Conservation (phyloP, 2,797 vertebrate species). For the Pseudochaenichthys georgianus region DNA sequence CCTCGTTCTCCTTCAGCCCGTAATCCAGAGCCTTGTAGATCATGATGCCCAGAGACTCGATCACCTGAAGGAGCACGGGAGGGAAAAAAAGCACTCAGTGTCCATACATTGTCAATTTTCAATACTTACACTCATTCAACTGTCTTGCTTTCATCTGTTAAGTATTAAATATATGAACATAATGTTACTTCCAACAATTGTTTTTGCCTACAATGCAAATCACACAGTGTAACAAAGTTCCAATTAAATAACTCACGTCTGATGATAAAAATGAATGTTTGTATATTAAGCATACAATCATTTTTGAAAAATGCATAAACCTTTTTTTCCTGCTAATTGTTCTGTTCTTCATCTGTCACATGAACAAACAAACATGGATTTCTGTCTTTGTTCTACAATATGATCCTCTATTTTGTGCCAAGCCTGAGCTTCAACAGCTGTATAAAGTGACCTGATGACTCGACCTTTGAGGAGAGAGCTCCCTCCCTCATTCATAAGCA, state of each 20-base stretch:
- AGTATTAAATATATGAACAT: neutral
- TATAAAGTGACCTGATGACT: constrained; percentile 40
- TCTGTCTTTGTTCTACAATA: constrained; percentile 53
- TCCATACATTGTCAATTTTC: neutral
- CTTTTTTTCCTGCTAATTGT: neutral
- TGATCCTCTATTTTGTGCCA: constrained; percentile 31
- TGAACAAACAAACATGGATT: constrained; percentile 45
- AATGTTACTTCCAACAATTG: neutral
- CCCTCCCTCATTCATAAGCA: neutral
- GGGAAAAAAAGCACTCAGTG: constrained; percentile 4
- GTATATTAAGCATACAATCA: neutral
- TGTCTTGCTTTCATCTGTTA: neutral
- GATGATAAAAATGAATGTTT: neutral
- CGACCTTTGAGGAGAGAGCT: constrained; percentile 10
- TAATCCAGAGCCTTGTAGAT: constrained; percentile 99
- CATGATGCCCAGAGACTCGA: constrained; percentile 96
- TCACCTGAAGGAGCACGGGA: constrained; percentile 81
- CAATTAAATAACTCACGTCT: neutral
- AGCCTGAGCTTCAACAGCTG: constrained; percentile 30
- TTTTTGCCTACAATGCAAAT: neutral
- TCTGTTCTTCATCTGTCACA: constrained; percentile 17
- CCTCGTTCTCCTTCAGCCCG: constrained; percentile 97
- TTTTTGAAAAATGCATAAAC: neutral
- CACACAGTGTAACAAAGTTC: constrained; percentile 1
- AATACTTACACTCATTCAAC: neutral